Conservation (phyloP, 1,140 invertebrate species). For the Hyles vespertilio region DNA sequence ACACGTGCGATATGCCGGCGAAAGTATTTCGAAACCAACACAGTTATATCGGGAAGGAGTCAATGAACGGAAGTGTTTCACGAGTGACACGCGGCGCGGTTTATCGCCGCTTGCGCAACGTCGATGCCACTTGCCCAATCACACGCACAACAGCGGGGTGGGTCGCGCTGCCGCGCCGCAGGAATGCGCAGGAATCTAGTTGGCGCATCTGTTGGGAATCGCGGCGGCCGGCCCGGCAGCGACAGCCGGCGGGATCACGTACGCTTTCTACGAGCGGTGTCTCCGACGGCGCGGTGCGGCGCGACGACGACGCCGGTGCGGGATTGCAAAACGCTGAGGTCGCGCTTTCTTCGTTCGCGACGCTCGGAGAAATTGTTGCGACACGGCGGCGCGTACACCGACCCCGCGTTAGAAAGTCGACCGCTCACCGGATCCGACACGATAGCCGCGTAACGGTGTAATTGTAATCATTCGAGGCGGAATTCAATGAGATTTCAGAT, state of each 20-base stretch:
- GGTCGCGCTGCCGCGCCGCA: conserved; percentile 35
- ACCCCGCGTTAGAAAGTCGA: conserved; percentile 74
- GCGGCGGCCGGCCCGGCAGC: conserved; percentile 24
- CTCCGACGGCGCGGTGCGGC: conserved; percentile 19
- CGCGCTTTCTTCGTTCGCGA: conserved; percentile 74
- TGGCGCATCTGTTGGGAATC: conserved; percentile 40
- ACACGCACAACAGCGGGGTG: conserved; percentile 31
- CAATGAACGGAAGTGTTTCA: conserved; percentile 75
- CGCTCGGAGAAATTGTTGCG: conserved; percentile 73
- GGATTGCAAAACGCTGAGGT: conserved; percentile 72
- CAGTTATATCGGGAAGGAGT: conserved; percentile 70
- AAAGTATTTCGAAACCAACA: conserved; percentile 61
- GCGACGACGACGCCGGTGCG: conserved; percentile 26
- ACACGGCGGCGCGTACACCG: conserved; percentile 68
- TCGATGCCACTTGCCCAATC: conserved; percentile 56
- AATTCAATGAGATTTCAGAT: conserved; percentile 59
- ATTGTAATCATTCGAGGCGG: conserved; percentile 65
- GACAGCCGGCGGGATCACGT: conserved; percentile 22
- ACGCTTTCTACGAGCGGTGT: conserved; percentile 61
- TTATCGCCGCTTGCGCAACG: conserved; percentile 66
- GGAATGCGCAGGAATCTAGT: conserved; percentile 38
- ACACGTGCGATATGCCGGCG: conserved; percentile 40
- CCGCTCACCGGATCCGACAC: conserved; percentile 71
- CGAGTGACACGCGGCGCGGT: conserved; percentile 63
- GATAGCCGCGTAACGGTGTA: conserved; percentile 67